Conservation (phyloP, 2,888 invertebrate genomes). For the Pteria penguin region DNA sequence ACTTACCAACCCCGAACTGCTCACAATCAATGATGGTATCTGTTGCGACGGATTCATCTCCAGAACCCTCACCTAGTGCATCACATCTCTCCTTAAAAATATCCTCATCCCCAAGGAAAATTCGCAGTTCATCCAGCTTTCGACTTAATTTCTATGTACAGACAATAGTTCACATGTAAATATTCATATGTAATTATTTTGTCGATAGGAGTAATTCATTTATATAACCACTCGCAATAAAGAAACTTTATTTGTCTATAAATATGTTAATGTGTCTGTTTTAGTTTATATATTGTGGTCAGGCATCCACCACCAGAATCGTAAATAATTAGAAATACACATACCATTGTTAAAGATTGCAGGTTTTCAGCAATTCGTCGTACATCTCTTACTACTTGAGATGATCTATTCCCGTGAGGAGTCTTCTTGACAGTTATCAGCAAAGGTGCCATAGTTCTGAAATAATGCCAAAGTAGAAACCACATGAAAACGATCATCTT, state of each 20-base stretch:
- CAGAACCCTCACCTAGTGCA: constrained; percentile 3
- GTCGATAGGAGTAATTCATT: no score
- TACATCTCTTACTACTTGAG: not conserved
- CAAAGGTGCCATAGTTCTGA: not conserved
- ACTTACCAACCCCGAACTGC: not conserved
- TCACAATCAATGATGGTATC: constrained; percentile 1
- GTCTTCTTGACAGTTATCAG: not conserved
- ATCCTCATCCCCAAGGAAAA: constrained; percentile 20
- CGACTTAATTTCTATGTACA: constrained; percentile 29
- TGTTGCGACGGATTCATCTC: not conserved
- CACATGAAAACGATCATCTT: no score
- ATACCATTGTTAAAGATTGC: not conserved
- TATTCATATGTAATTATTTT: not conserved
- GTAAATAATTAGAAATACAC: no score
- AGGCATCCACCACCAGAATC: no score
- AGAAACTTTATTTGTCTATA: no score
- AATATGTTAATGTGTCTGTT: no score
- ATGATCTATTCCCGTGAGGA: not conserved
- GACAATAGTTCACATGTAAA: not conserved
- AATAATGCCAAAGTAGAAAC: no score
- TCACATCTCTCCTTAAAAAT: constrained; percentile 35
- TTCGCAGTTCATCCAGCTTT: constrained; percentile 30
- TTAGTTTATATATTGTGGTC: no score
- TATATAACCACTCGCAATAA: no score
- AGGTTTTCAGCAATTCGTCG: not conserved